Evolutionary conservation across 2,113 vertebrate genomes (phyloP).

Genomic region (Tyrannus savana): DNA sequence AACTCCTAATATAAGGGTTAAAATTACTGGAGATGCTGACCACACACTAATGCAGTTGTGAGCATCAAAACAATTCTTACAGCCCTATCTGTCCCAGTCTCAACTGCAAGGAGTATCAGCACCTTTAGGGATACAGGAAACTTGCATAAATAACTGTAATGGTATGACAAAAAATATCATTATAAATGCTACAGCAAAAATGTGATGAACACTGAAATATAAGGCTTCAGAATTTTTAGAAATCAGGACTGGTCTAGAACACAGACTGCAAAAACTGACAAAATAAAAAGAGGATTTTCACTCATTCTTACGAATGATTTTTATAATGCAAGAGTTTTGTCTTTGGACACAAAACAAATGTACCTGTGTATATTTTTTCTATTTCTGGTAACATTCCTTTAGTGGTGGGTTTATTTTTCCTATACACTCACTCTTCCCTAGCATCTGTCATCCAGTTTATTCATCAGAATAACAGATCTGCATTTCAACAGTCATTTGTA

Average conservation of each 20-base stretch:
- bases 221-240: background rate
- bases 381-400: background rate
- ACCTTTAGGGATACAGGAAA: background rate
- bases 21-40: background rate
- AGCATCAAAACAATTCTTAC: background rate
- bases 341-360: background rate
- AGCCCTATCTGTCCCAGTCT: background rate
- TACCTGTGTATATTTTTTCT: background rate
- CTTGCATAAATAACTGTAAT: background rate
- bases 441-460: background rate
- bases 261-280: background rate
- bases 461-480: background rate
- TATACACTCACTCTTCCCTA: background rate
- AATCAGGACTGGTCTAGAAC: background rate
- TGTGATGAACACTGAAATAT: background rate
- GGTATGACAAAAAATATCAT: too few relatives aligned
- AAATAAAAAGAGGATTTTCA: background rate
- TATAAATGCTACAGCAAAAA: background rate
- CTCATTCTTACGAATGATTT: background rate
- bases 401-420: background rate
- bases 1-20: background rate
- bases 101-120: background rate
- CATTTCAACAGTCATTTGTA: background rate
- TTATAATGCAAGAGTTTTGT: background rate
- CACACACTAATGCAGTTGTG: background rate